Evolutionary conservation across 1,140 invertebrate species (phyloP), one percentile per base, ranked within the genome.

Genomic region (Neuroterus valhalla): DNA sequence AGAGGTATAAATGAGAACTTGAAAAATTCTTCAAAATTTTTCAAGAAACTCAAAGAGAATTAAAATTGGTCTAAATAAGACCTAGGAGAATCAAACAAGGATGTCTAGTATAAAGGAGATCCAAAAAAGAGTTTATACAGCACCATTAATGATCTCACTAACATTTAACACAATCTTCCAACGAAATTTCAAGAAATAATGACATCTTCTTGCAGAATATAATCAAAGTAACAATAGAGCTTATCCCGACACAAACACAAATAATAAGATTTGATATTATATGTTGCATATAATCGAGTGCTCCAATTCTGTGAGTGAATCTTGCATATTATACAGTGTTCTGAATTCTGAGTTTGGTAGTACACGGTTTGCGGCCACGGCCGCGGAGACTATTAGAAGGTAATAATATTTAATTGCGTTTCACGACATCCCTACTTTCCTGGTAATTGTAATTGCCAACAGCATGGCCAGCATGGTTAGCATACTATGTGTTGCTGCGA

Each of bases 391-490:
- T 38, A 68, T 44, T 44, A 62, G 55, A 80, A 82, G 80, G 82
- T 85, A 87, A 85, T 87, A 86, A 85, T 84, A 84, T 87, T 87
- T 86, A 87, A 87, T 86, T 87, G 86, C 81, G 82, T 84, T 87
- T 87, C 86, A 87, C 85, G 86, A 86, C 85, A 81, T 85, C 77
- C 79, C 76, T 71, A 77, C 83, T 85, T 85, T 84, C 72, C 80
- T 81, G 78, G 81, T 86, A 85, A 87, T 87, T 87, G 80, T 85
- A 86, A 86, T 85, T 85, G 82, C 81, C 79, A 62, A 78, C 81
- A 84, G 78, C 75, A 86, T 85, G 82, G 82, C 82, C 76, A 78
- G 38, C 42, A 21, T 55, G 68, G 75, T 83, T 81, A 78, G 78
- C 69, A 71, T 81, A 81, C 10, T 19, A 74, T 75, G 76, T 71